Conservation (phyloP, 2,797 vertebrate species). For the Gobionotothen gibberifrons region DNA sequence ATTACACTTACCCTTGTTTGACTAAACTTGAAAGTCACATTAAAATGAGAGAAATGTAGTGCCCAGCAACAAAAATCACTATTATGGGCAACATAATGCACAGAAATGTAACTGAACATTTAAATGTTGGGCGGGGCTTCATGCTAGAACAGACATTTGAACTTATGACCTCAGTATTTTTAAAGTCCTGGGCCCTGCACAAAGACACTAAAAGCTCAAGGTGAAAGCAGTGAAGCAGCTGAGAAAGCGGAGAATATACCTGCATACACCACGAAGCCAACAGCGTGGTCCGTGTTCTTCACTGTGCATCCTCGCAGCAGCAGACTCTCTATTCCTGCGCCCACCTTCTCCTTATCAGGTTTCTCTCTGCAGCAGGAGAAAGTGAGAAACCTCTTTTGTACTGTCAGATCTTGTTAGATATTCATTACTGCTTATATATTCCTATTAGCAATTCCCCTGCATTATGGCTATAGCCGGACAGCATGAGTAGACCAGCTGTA, state of each 20-base stretch:
- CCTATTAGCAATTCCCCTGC: constrained; percentile 63
- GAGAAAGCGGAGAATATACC: constrained; percentile 79
- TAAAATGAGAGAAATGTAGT: neutral
- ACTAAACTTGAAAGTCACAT: neutral
- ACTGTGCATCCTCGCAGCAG: constrained; percentile 94
- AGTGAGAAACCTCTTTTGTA: constrained; percentile 62
- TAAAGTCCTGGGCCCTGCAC: neutral
- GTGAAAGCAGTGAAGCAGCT: constrained; percentile 24
- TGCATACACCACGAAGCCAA: constrained; percentile 95
- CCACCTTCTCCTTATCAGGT: constrained; percentile 85
- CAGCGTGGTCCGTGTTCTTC: constrained; percentile 89
- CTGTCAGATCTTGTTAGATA: constrained; percentile 69
- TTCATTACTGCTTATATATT: constrained; percentile 68
- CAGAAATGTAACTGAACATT: constrained; percentile 1
- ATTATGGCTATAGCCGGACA: constrained; percentile 55
- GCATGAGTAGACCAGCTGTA: constrained; percentile 49
- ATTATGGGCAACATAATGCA: neutral
- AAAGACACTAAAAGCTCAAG: constrained; percentile 5
- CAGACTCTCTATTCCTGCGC: constrained; percentile 91
- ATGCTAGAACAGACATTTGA: neutral
- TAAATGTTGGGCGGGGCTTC: neutral
- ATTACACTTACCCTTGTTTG: neutral
- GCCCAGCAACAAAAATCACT: neutral
- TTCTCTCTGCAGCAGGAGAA: constrained; percentile 86
- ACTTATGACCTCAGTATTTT: neutral